Evolutionary conservation across 2,888 invertebrate species (phyloP).

Genomic region (Anorthoa munda): DNA sequence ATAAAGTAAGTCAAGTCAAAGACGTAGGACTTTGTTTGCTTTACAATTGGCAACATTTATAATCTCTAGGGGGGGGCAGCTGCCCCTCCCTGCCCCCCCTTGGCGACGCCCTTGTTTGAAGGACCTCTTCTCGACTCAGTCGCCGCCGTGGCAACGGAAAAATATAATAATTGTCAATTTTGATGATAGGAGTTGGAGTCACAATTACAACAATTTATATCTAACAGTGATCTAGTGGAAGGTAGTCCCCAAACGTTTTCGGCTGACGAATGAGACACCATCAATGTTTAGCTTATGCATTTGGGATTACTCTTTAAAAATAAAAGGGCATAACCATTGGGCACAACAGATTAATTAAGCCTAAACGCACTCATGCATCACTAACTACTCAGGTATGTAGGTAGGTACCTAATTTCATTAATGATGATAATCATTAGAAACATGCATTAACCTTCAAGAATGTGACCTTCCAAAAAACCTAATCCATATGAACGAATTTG

Average conservation of each 20-base stretch:
- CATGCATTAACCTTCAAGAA: conserved; percentile 11
- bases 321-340: no score
- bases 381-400: not conserved
- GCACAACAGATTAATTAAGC: not conserved
- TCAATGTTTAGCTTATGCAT: not conserved
- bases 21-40: no score
- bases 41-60: no score
- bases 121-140: no score
- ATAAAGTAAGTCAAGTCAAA: no score
- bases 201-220: no score
- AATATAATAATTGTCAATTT: no score
- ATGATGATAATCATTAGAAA: conserved; percentile 1
- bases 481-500: conserved; percentile 22
- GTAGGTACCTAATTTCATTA: not conserved
- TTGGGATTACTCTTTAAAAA: not conserved
- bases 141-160: no score
- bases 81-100: no score
- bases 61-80: no score
- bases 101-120: no score
- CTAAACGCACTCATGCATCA: not conserved
- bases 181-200: no score
- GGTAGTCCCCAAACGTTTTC: not conserved
- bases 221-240: not conserved
- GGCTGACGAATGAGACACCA: not conserved
- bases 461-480: conserved; percentile 17